Evolutionary conservation across 2,113 vertebrate species (phyloP).

Genomic region (Rynchops niger): DNA sequence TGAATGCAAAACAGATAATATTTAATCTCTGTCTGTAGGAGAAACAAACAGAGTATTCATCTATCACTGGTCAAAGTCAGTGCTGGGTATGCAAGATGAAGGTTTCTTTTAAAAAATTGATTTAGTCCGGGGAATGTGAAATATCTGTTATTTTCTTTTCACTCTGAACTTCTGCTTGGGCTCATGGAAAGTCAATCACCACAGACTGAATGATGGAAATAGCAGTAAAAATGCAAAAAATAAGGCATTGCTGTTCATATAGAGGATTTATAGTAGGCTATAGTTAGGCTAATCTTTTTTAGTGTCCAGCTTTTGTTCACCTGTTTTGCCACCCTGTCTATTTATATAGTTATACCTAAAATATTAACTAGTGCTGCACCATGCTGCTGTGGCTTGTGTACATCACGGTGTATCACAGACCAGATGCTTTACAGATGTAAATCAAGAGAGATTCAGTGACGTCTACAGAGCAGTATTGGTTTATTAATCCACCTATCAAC

Average conservation of each 20-base stretch:
- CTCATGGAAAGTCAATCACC: neutral
- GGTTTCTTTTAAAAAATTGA: neutral
- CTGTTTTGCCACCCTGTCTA: neutral
- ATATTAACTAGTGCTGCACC: neutral
- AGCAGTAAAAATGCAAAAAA: neutral
- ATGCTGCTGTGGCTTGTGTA: neutral
- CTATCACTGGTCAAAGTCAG: neutral
- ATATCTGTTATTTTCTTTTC: neutral
- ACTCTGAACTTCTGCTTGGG: neutral
- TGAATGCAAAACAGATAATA: constrained; percentile 18
- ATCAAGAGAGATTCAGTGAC: neutral
- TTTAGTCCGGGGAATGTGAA: neutral
- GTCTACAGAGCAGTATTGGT: neutral
- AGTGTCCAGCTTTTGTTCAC: neutral
- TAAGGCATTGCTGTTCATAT: neutral
- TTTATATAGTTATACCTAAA: neutral
- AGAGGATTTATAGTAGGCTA: neutral
- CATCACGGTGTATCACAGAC: neutral
- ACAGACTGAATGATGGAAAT: neutral
- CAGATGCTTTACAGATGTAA: neutral
- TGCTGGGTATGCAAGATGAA: neutral
- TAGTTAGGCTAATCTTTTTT: neutral
- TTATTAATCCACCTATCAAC: constrained; percentile 27
- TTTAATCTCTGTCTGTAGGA: neutral
- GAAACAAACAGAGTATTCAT: neutral